Evolutionary conservation across 1,140 invertebrate genomes (phyloP), one percentile per base, ranked within the genome.

Genomic region (Drosophila pallidifrons): DNA sequence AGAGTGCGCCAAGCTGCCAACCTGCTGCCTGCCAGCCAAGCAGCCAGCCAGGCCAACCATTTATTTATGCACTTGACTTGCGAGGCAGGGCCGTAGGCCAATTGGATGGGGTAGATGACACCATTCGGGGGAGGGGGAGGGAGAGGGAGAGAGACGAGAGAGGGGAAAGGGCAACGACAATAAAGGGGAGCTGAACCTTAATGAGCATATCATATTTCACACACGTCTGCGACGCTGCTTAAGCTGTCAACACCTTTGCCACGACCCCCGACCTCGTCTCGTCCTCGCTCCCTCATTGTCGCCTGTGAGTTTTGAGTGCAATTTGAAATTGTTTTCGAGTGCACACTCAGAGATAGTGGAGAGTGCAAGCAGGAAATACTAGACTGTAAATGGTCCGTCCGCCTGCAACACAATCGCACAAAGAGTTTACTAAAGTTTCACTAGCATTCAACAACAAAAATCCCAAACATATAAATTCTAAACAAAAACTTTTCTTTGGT

Each of bases 31-130:
- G 20, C 20, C 20, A 25, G 49, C 38, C 60, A 38, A 20, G 11
- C 35, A 16, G n/a, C 30, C 8, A 16, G 60, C 32, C 47, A 52
- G 20, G 45, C 66, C 66, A 75, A 71, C 46, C 82, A 69, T 82
- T 86, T 86, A 86, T 86, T 86, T 87, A 86, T 88, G 82, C 82
- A 86, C 82, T 88, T 88, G 82, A 88, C 83, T 86, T 87, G 46
- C 70, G 59, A 45, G 43, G 45, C 63, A 51, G 45, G 65, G 57
- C 30, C 45, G 16, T 25, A 47, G 15, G 49, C 35, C 30, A 63
- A 63, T 63, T 63, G 45, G 5, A 45, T 38, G 55, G 59, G 30
- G 55, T 11, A 58, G n/a, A 28, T 38, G 51, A 30, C 51, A 30
- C 28, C n/a, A 11, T 49, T 49, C 15, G n/a, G 5, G 1, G 11